Percentiles rank a stretch among this genome's conserved stretches.
phyloP scores from a whole-genome alignment of 1,140 invertebrate species.

The Drosophila obscura region DNA sequence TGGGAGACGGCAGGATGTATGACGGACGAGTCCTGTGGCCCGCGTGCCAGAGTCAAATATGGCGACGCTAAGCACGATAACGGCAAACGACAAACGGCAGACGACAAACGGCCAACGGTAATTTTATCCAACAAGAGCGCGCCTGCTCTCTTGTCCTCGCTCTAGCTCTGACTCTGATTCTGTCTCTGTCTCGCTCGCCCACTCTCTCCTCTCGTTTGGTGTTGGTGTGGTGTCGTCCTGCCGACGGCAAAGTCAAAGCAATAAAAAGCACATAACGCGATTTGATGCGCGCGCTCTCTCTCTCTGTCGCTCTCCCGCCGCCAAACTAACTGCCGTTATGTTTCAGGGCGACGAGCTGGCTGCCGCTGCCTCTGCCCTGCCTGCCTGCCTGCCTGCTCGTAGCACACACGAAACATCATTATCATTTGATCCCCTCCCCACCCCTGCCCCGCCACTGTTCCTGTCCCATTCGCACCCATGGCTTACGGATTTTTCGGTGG shows the following conservation, averaged over 20 bases:
- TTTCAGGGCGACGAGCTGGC: slow-evolving; percentile 21
- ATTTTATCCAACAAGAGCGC: slow-evolving; percentile 34
- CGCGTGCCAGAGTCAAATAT: slow-evolving; percentile 16
- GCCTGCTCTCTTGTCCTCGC: slow-evolving; percentile 23
- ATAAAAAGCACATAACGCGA: slow-evolving; percentile 43
- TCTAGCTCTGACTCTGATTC: neutral
- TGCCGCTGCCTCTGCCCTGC: neutral
- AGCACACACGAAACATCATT: slow-evolving; percentile 54
- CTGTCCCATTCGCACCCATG: slow-evolving; percentile 27
- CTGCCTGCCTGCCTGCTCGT: neutral
- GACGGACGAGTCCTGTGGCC: too few relatives aligned
- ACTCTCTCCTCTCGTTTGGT: slow-evolving; percentile 18
- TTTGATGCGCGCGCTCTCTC: slow-evolving; percentile 56
- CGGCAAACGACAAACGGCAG: slow-evolving; percentile 21
- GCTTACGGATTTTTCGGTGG: slow-evolving; percentile 41
- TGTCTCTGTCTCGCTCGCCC: slow-evolving; percentile 29
- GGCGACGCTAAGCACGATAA: slow-evolving; percentile 25
- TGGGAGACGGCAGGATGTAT: slow-evolving; percentile 1
- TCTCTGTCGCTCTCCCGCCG: slow-evolving; percentile 56
- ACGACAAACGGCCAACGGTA: slow-evolving; percentile 38
- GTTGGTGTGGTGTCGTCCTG: slow-evolving; percentile 9
- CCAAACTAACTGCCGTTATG: slow-evolving; percentile 56
- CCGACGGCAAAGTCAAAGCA: slow-evolving; percentile 60
- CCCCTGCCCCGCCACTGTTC: slow-evolving; percentile 40
- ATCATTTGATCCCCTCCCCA: slow-evolving; percentile 53